Base-by-base conservation (phyloP, 2,888 invertebrate genomes). In the Stomorhina lunata region DNA sequence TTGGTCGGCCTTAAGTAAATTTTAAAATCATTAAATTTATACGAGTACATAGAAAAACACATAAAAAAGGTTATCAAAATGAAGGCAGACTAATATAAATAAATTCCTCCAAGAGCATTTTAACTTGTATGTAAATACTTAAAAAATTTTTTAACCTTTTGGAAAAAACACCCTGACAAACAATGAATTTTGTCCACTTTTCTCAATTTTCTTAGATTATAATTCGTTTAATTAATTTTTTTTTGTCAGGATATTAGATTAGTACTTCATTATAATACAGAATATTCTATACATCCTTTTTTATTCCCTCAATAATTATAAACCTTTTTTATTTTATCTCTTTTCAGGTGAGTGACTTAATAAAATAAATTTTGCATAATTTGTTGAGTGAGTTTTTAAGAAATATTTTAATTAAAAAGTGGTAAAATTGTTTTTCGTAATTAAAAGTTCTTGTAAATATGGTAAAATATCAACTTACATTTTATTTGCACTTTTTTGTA, bases 281-380 rank as follows among this genome's bases (percentile, higher is more conserved):
- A n/a, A n/a, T n/a, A n/a, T n/a, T n/a, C n/a, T n/a, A n/a, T n/a
- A n/a, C n/a, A n/a, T n/a, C n/a, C n/a, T n/a, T n/a, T n/a, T n/a
- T n/a, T n/a, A n/a, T n/a, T n/a, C n/a, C n/a, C n/a, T n/a, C n/a
- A n/a, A n/a, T n/a, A n/a, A n/a, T n/a, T n/a, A n/a, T n/a, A n/a
- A n/a, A 34, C 34, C 4, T 10, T 17, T 50, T 61, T 29, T 29
- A 1, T 59, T 55, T 27, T 50, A 2, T n/a, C 25, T 48, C 65
- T 22, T 65, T 48, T 10, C 48, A 48, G 48, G 65, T 65, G 32
- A 48, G 48, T 48, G 22, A 27, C 6, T 65, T 17, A 29, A 48
- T 22, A 32, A 9, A 43, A 20, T 4, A 40, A 55, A 59, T 6
- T n/a, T 27, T 27, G 6, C 7, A 15, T 43, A 17, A 43, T 7